phyloP scores from a whole-genome alignment of 2,113 vertebrate species.

The Pelecanus crispus region DNA sequence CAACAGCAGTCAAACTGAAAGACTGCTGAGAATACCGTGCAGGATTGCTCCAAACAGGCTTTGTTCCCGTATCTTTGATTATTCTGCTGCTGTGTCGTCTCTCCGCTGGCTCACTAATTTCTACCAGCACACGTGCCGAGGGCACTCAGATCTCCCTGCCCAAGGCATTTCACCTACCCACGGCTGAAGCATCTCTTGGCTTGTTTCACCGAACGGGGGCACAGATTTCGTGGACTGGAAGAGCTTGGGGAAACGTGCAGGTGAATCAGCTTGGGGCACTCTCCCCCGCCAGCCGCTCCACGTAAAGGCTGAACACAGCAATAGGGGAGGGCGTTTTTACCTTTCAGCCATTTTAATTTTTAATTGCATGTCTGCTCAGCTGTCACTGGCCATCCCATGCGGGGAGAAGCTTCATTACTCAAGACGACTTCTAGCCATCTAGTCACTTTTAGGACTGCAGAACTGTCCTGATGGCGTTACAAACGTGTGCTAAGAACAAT shows the following conservation, averaged over 20 bases:
- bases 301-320: not conserved
- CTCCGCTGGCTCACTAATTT: not conserved
- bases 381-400: not conserved
- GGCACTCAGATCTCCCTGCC: not conserved
- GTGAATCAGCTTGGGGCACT: not conserved
- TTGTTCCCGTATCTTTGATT: not conserved
- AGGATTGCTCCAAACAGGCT: not conserved
- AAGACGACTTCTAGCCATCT: rapidly evolving
- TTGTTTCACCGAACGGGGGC: not conserved
- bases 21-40: rapidly evolving
- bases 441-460: not conserved
- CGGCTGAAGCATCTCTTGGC: not conserved
- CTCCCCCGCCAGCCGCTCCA: not conserved
- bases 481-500: not conserved
- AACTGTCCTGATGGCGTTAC: not conserved
- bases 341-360: not conserved
- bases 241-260: not conserved
- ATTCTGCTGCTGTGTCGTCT: too few relatives aligned
- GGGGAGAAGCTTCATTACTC: not conserved
- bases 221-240: not conserved
- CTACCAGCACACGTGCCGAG: not conserved
- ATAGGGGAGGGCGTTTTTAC: too few relatives aligned
- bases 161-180: not conserved
- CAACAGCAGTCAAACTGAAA: not conserved
- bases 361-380: not conserved